Percentiles rank a stretch among this genome's conserved stretches.
These are phyloP conservation scores for Pinna nobilis DNA, from an alignment of 1,140 invertebrate genomes.

Conservation along the genomic window DNA sequence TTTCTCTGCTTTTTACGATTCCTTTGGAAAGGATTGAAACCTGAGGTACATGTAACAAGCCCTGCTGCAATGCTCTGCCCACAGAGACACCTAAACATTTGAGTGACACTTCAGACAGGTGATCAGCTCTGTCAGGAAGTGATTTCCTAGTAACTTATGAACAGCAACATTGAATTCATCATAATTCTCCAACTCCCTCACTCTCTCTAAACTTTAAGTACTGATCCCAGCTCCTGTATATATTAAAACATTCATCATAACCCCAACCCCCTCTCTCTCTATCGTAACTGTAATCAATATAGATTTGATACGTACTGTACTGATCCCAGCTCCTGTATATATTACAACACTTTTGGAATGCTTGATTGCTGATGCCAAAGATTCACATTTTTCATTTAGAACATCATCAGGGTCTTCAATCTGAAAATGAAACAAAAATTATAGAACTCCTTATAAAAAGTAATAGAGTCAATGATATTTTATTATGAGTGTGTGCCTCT, in stretches of 20 bases:
- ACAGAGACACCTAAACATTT: no score
- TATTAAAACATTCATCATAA: no score
- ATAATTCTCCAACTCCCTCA: not conserved
- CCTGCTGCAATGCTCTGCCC: no score
- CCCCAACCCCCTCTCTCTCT: not conserved
- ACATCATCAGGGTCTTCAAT: conserved; percentile 81
- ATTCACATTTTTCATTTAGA: conserved; percentile 85
- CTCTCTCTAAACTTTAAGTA: conserved; percentile 75
- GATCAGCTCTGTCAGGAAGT: no score
- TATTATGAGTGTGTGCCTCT: no score
- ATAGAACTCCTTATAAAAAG: not conserved
- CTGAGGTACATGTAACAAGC: no score
- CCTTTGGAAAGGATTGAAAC: no score
- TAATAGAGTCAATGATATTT: not conserved
- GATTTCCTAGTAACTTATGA: no score
- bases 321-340: conserved; percentile 98
- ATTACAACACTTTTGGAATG: conserved; percentile 86
- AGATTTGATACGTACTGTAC: conserved; percentile 78
- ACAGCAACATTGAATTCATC: no score
- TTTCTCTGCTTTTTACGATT: no score
- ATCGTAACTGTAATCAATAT: not conserved
- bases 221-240: conserved; percentile 99
- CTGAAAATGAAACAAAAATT: conserved; percentile 10
- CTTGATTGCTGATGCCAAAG: conserved; percentile 85
- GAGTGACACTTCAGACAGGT: no score